Evolutionary conservation across 2,888 invertebrate species (phyloP).

Genomic region (Cephus nigrinus): DNA sequence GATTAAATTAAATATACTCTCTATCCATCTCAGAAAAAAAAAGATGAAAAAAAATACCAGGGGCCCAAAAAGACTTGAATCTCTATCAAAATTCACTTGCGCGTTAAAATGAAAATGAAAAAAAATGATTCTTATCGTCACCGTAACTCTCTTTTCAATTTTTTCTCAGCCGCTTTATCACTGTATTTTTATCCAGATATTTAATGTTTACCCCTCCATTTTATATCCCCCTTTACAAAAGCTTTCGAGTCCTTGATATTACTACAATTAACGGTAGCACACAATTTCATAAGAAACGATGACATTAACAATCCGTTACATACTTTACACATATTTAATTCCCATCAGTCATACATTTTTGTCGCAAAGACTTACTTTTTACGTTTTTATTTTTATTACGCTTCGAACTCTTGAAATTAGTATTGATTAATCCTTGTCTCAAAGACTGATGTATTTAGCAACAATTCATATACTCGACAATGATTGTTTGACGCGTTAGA

Average conservation of each 20-base stretch:
- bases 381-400: neutral
- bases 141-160: constrained; percentile 9
- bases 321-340: neutral
- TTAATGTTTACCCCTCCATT: neutral
- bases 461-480: constrained; percentile 24
- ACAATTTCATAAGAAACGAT: neutral
- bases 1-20: neutral
- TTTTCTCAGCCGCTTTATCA: neutral
- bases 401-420: neutral
- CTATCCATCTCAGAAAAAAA: neutral
- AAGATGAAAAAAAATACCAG: neutral
- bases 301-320: neutral
- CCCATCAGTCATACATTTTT: neutral
- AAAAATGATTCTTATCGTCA: neutral
- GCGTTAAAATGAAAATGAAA: neutral
- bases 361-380: neutral
- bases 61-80: neutral
- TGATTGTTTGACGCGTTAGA: constrained; percentile 5
- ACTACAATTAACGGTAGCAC: neutral
- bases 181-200: neutral
- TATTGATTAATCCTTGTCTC: constrained; percentile 26
- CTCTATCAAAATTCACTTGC: neutral
- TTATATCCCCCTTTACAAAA: neutral
- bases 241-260: neutral
- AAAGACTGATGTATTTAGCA: constrained; percentile 55